Base-by-base conservation (phyloP, 2,888 invertebrate species). In the Ferrisia virgata region DNA sequence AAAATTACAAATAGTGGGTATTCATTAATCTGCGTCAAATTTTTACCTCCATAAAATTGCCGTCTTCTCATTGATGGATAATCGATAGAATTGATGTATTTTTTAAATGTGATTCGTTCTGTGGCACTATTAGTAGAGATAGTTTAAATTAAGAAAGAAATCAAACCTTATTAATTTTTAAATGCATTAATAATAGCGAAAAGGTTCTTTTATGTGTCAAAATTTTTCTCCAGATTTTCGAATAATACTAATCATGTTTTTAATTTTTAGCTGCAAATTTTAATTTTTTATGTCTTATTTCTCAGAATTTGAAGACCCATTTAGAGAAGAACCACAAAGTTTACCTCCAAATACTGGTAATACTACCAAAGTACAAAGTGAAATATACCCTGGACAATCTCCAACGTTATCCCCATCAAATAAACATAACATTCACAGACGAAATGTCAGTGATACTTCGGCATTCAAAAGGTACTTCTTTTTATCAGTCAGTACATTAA, bases 371-470 rank as follows among this genome's bases (percentile, higher is more conserved):
- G 79, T 81, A 58, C 79, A 80, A 40, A 79, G 83, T 40, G 85
- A 85, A 18, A 85, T 82, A 86, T 90, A 90, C 82, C 85, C 40
- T 82, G 85, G 80, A 13, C 79, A 88, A 4, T 89, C 83, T 18
- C 83, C 83, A 13, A 31, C 76, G 3, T 15, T 76, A 40, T 83
- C 83, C 5, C 83, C 83, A 11, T 83, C 76, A 13, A 36, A 83
- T 13, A 72, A 18, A 83, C 76, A 72, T 28, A 69, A 83, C 43
- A 85, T 85, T 84, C 95, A 95, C 88, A 90, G 95, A 83, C 91
- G 95, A 85, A 95, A 95, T 88, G 94, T 94, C 89, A 95, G 95
- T 88, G 95, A 95, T 88, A 95, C 95, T 1, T 93, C 94, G 84
- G 94, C 94, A 86, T 94, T 94, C 87, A 93, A 93, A 88, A 94